These are phyloP conservation scores for Plestiodon gilberti DNA, from an alignment of 2,113 vertebrate genomes.

Conservation along the genomic window DNA sequence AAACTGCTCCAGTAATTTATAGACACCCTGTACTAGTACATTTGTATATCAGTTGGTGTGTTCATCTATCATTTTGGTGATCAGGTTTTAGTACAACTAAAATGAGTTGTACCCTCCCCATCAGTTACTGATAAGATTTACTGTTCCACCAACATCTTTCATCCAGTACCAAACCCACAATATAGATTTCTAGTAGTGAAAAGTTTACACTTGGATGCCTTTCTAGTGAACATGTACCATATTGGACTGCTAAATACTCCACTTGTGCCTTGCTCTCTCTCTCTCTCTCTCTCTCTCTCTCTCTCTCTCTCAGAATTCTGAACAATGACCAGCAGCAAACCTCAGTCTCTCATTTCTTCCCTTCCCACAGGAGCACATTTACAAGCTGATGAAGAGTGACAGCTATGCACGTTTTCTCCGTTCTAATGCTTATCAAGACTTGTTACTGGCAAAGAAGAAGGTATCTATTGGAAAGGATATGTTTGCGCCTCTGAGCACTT, in stretches of 20 bases:
- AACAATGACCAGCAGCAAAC: constrained; percentile 57
- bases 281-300: constrained; percentile 45
- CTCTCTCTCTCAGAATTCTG: constrained; percentile 49
- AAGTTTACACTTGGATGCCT: not conserved
- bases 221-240: not conserved
- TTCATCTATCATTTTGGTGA: not conserved
- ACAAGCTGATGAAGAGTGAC: constrained; percentile 98
- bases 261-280: constrained; percentile 37
- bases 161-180: not conserved
- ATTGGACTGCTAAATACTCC: not conserved
- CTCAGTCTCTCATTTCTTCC: constrained; percentile 51
- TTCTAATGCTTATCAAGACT: constrained; percentile 94
- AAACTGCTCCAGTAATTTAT: too few relatives aligned
- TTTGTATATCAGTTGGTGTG: not conserved
- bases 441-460: constrained; percentile 94
- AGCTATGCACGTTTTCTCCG: constrained; percentile 97
- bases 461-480: constrained; percentile 80
- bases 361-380: constrained; percentile 91
- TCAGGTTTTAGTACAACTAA: not conserved
- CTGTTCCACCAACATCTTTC: not conserved
- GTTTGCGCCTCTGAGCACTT: constrained; percentile 74
- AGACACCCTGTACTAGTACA: too few relatives aligned
- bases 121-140: not conserved
- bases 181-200: too few relatives aligned
- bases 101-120: not conserved